phyloP scores from a whole-genome alignment of 2,888 invertebrate species.

The Serrognathus titanus region DNA sequence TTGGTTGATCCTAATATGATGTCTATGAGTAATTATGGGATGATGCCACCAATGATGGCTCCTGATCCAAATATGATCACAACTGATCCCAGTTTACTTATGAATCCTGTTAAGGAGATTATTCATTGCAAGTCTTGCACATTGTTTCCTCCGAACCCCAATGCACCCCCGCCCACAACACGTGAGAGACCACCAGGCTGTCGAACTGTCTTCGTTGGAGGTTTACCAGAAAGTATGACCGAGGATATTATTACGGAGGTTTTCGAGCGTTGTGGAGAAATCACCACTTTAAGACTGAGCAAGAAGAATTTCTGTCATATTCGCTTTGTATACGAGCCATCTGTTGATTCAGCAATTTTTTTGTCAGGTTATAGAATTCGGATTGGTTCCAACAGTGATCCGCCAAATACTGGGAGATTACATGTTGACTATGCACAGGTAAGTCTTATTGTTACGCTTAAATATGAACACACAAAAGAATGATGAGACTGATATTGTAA shows the following conservation, averaged over 20 bases:
- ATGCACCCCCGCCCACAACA: slow-evolving; percentile 78
- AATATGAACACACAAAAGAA: no score
- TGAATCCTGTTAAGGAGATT: slow-evolving; percentile 57
- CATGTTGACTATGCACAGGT: slow-evolving; percentile 91
- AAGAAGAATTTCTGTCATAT: slow-evolving; percentile 97
- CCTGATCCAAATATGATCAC: slow-evolving; percentile 43
- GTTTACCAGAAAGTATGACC: slow-evolving; percentile 85
- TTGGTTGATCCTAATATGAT: slow-evolving; percentile 65
- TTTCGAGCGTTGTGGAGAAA: slow-evolving; percentile 87
- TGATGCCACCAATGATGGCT: slow-evolving; percentile 51
- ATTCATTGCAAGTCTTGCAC: slow-evolving; percentile 83
- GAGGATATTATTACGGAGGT: slow-evolving; percentile 87
- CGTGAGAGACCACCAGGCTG: slow-evolving; percentile 87
- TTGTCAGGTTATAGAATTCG: slow-evolving; percentile 79
- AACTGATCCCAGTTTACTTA: slow-evolving; percentile 37
- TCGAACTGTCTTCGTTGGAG: slow-evolving; percentile 91
- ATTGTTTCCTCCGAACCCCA: slow-evolving; percentile 81
- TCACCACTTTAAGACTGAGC: slow-evolving; percentile 82
- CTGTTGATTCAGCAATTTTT: slow-evolving; percentile 85
- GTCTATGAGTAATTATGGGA: slow-evolving; percentile 52
- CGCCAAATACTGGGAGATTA: slow-evolving; percentile 76
- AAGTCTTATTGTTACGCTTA: slow-evolving; percentile 1
- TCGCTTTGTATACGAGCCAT: slow-evolving; percentile 80
- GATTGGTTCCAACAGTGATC: slow-evolving; percentile 68
- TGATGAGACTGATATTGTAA: no score